Base-by-base conservation (phyloP, 2,888 invertebrate genomes). In the Plusia festucae region DNA sequence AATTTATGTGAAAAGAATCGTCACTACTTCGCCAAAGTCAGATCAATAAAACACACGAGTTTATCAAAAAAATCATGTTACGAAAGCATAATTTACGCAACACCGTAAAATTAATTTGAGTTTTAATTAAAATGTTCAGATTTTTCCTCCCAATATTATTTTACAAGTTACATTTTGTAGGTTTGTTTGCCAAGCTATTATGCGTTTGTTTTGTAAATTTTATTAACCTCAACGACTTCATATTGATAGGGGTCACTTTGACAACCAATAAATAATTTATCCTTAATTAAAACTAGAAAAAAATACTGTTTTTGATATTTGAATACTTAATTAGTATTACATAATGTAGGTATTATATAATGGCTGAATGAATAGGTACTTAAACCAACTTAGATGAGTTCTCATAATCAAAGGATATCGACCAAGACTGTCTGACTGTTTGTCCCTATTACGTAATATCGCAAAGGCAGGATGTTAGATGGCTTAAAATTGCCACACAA, bases 121-220 rank as follows among this genome's bases (percentile, higher is more conserved):
- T 52, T 70, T 67, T 73, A 63, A 77, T 77, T 65, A 63, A 65
- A 62, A 53, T 40, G 53, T n/a, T n/a, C 2, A 18, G 34, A 15
- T 59, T 2, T 6, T 34, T 63, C 40, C 11, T n/a, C 2, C 5
- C 44, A 34, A 63, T 3, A 34, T 30, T 18, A 40, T 53, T 55
- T 58, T 52, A 40, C 27, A 20, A 49, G 24, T 13, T 13, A 16
- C 16, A 46, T 46, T 46, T 8, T 18, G 46, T 49, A 49, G 11
- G 46, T 20, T 20, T 20, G 46, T 49, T 18, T 20, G 46, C 20
- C 4, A 8, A 46, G 20, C 9, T 34, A 34, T 34, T 34, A 34
- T 6, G 8, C 30, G 11, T 34, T 34, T 34, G 13, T 15, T 15
- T 34, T 40, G 5, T 6, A n/a, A 40, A 15, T 40, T 40, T 6